Conservation (phyloP, 2,797 vertebrate species). For the Cuniculus paca region DNA sequence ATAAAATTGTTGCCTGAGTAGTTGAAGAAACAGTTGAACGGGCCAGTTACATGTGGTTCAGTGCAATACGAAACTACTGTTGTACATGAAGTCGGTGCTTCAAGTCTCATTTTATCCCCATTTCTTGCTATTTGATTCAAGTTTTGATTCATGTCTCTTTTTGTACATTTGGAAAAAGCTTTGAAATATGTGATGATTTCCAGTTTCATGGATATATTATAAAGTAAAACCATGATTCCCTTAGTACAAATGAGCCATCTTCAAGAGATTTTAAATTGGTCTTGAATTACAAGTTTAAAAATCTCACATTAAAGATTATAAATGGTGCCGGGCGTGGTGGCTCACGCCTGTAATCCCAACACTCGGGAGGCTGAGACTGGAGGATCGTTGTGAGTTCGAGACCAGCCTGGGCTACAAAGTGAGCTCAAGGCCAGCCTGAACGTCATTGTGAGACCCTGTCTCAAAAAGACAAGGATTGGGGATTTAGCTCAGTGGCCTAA, state of each 20-base stretch:
- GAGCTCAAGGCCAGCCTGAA: no score
- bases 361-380: no score
- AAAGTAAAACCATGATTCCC: neutral
- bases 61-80: neutral
- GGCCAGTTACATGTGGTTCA: neutral
- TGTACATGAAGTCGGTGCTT: neutral
- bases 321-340: no score
- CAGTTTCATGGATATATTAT: neutral
- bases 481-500: no score
- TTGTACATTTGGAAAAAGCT: constrained; percentile 47
- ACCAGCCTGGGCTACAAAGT: no score
- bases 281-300: constrained; percentile 35
- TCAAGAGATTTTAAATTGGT: constrained; percentile 5
- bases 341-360: no score
- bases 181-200: neutral
- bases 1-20: neutral
- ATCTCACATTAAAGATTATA: neutral
- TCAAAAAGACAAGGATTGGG: no score
- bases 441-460: no score
- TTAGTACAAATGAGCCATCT: constrained; percentile 13
- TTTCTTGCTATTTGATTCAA: constrained; percentile 8
- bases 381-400: no score
- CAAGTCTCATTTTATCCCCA: neutral
- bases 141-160: constrained; percentile 38
- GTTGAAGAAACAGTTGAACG: neutral